These are phyloP conservation scores for Orcinus orca DNA, from an alignment of 2,113 vertebrate species.

Conservation along the genomic window DNA sequence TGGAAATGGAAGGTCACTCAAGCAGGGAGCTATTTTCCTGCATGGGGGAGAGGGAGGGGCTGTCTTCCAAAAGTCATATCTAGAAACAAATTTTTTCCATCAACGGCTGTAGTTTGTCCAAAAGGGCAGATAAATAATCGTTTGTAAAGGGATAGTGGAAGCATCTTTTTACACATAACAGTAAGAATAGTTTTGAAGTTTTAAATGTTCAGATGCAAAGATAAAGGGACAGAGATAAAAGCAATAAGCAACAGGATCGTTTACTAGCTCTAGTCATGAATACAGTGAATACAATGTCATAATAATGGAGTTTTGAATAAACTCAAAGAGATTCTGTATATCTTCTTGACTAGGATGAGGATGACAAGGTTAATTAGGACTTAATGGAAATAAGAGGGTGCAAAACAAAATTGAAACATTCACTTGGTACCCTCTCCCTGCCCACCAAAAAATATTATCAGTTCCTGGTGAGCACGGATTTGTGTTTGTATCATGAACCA, in stretches of 20 bases:
- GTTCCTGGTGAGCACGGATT: neutral
- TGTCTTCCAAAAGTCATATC: neutral
- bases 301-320: neutral
- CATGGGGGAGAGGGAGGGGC: neutral
- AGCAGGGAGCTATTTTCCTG: neutral
- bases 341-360: neutral
- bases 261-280: neutral
- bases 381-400: neutral
- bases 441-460: neutral
- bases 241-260: neutral
- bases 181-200: neutral
- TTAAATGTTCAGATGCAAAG: neutral
- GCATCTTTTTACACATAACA: neutral
- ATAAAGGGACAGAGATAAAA: neutral
- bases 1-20: slow-evolving; percentile 22
- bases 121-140: neutral
- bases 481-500: neutral
- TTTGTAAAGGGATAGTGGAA: neutral
- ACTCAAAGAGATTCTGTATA: neutral
- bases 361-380: neutral
- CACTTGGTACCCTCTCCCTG: neutral
- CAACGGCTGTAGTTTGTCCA: neutral
- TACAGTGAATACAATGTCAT: neutral
- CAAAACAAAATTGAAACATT: neutral
- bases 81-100: neutral